phyloP scores from a whole-genome alignment of 1,140 invertebrate genomes.

The Orius insidiosus region DNA sequence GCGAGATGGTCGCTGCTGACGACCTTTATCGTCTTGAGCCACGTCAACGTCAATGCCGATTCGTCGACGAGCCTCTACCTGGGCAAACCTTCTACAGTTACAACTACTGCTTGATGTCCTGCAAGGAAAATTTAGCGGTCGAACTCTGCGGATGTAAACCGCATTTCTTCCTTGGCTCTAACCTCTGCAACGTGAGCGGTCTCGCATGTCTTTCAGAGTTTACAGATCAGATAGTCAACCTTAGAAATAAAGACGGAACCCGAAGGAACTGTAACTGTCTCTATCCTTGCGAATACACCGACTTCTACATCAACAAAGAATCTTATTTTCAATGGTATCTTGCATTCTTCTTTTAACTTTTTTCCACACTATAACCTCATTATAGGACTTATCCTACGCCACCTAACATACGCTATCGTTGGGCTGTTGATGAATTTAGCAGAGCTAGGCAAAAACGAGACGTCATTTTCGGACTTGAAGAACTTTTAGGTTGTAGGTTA shows the following conservation, averaged over 20 bases:
- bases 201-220: slow-evolving; percentile 25
- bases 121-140: slow-evolving; percentile 36
- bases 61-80: slow-evolving; percentile 34
- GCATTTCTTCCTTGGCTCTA: slow-evolving; percentile 13
- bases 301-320: slow-evolving; percentile 23
- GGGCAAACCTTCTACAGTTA: slow-evolving; percentile 41
- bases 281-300: slow-evolving; percentile 26
- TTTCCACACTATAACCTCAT: neutral
- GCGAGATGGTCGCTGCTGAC: slow-evolving; percentile 30
- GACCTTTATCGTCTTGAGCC: slow-evolving; percentile 25
- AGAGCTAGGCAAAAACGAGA: slow-evolving; percentile 30
- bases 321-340: too few species aligned
- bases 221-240: slow-evolving; percentile 15
- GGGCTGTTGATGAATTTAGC: slow-evolving; percentile 21
- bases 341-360: too few species aligned
- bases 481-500: slow-evolving; percentile 29
- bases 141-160: slow-evolving; percentile 42
- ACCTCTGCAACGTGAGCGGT: slow-evolving; percentile 24
- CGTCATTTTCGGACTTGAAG: slow-evolving; percentile 37
- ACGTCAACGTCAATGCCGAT: slow-evolving; percentile 36
- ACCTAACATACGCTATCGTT: slow-evolving; percentile 20
- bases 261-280: slow-evolving; percentile 24
- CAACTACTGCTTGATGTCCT: slow-evolving; percentile 45
- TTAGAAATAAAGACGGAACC: too few species aligned
- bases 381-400: slow-evolving; percentile 20